A percentile compares a stretch with the other conserved stretches of the same genome.
Conservation (phyloP, 2,113 vertebrate genomes). For the Zosterops pallidus region DNA sequence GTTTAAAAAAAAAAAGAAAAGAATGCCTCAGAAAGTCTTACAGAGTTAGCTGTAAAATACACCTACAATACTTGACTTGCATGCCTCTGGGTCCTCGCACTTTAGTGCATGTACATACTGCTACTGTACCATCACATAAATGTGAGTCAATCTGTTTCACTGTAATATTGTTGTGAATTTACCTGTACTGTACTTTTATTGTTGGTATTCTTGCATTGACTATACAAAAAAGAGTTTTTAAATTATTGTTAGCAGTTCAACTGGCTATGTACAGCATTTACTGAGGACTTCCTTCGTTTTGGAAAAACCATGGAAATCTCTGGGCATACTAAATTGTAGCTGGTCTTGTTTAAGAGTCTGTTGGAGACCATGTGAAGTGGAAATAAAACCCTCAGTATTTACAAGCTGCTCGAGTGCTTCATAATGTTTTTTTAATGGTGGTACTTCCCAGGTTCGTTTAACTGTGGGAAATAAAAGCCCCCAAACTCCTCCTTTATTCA, state of each 20-base stretch:
- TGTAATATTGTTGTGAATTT: slow-evolving; percentile 74
- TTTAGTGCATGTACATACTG: slow-evolving; percentile 91
- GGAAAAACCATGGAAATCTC: slow-evolving; percentile 59
- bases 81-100: slow-evolving; percentile 89
- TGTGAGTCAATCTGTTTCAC: slow-evolving; percentile 71
- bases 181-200: slow-evolving; percentile 80
- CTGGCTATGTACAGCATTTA: slow-evolving; percentile 84
- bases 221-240: slow-evolving; percentile 80
- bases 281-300: slow-evolving; percentile 55
- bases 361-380: slow-evolving; percentile 64
- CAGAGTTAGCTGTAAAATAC: slow-evolving; percentile 77
- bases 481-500: not conserved
- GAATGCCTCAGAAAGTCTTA: slow-evolving; percentile 73
- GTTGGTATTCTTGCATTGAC: slow-evolving; percentile 81
- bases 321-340: slow-evolving; percentile 64
- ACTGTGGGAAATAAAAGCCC: not conserved
- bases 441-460: not conserved
- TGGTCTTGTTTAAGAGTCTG: slow-evolving; percentile 69
- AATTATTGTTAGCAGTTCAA: slow-evolving; percentile 81
- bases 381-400: slow-evolving; percentile 79
- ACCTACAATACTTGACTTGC: slow-evolving; percentile 79
- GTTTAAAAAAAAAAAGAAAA: slow-evolving; percentile 40
- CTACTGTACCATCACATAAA: slow-evolving; percentile 77
- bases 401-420: not conserved
- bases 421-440: not conserved